Conservation (phyloP, 2,113 vertebrate genomes). For the Sinocyclocheilus anshuiensis region DNA sequence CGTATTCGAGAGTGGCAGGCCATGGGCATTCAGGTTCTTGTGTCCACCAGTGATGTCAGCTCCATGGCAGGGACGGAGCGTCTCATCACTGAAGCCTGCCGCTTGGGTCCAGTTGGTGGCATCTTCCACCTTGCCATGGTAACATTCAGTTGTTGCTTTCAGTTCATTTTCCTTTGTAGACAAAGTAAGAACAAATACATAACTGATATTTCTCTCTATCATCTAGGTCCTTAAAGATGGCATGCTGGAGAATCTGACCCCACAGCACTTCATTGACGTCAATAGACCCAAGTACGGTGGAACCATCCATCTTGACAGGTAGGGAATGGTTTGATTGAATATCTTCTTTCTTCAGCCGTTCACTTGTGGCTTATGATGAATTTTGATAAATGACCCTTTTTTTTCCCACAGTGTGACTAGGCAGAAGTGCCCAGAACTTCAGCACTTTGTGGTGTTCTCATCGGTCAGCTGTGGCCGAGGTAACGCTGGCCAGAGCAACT, state of each 20-base stretch:
- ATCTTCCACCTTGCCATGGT: slow-evolving; percentile 96
- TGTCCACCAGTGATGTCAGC: slow-evolving; percentile 84
- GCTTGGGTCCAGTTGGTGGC: slow-evolving; percentile 88
- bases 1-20: slow-evolving; percentile 82
- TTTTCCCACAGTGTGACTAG: slow-evolving; percentile 80
- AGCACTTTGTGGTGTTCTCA: slow-evolving; percentile 95
- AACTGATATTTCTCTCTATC: neutral
- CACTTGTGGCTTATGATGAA: neutral
- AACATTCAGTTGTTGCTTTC: slow-evolving; percentile 43
- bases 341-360: neutral
- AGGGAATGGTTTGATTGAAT: slow-evolving; percentile 5
- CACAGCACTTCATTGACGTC: slow-evolving; percentile 84
- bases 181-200: neutral
- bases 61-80: slow-evolving; percentile 77
- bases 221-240: slow-evolving; percentile 88
- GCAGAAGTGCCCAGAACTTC: slow-evolving; percentile 83
- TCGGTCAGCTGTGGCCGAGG: slow-evolving; percentile 95
- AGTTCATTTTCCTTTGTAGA: neutral
- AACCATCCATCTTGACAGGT: slow-evolving; percentile 90
- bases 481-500: slow-evolving; percentile 93
- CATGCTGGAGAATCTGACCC: slow-evolving; percentile 91
- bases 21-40: slow-evolving; percentile 81
- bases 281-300: slow-evolving; percentile 89
- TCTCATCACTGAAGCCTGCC: slow-evolving; percentile 81
- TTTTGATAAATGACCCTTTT: neutral